Evolutionary conservation across 2,888 invertebrate genomes (phyloP), one percentile per base, ranked within the genome.

Genomic region (Dorcus hopei): DNA sequence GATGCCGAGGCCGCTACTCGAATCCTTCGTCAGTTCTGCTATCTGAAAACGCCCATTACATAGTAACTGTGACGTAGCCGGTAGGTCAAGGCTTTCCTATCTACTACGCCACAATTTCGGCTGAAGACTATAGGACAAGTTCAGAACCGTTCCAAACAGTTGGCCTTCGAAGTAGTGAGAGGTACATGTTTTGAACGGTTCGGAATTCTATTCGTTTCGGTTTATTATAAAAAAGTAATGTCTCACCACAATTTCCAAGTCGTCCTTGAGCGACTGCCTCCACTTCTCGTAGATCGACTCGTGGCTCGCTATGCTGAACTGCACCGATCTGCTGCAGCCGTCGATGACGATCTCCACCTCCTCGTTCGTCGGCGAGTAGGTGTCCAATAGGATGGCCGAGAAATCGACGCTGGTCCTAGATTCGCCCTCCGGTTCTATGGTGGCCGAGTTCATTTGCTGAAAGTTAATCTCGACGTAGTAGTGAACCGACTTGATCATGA

Each of bases 1-100:
- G 64, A 97, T 93, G 0, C 96, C 95, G 38, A 97, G 81, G 2
- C 95, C 95, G 50, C 89, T 90, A 71, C 90, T 89, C 48, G 84
- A 84, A 66, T 90, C 91, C 76, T 94, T 95, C 68, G 87, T 87
- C 78, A 95, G 81, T 72, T 91, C 90, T 8, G 93, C 92, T 53
- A 93, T 90, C 92, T 93, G 74, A 3, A 74, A 73, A 42, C 11
- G n/a, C n/a, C 14, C 1, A 14, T 14, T 14, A 14, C 14, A 1
- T 14, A 14, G 14, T 14, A 14, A 14, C 14, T 14, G 1, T 41
- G n/a, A 41, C 3, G 14, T 41, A 41, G 11, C 11, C 1, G 1
- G 11, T 14, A 14, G 14, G 14, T 14, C 14, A 14, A 14, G 14
- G 1, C 14, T 14, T 1, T 4, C 26, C 26, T 26, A 26, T 5